These are phyloP conservation scores for Tenebrosternarchus preto DNA, from an alignment of 2,113 vertebrate genomes.

Conservation along the genomic window DNA sequence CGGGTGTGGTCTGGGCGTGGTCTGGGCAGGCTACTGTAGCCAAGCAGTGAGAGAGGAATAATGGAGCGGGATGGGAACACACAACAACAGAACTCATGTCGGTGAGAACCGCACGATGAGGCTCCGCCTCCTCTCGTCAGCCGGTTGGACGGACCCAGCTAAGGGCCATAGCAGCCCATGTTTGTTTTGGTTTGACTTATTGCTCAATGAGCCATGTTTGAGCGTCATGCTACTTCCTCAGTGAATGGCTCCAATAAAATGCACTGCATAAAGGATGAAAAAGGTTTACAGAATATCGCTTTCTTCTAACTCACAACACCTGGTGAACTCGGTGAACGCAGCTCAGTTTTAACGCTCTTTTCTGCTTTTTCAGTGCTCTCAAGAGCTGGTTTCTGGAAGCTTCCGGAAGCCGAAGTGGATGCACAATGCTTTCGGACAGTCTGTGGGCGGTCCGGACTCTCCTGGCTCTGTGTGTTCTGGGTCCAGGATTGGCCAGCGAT, in stretches of 20 bases:
- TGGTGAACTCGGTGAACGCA: neutral
- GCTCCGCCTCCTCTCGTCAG: neutral
- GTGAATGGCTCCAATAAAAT: neutral
- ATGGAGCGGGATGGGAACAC: too few relatives aligned
- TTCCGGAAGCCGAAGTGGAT: constrained; percentile 55
- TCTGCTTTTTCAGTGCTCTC: constrained; percentile 58
- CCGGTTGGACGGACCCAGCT: neutral
- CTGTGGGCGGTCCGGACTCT: constrained; percentile 66
- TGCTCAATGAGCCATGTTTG: neutral
- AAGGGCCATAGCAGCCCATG: neutral
- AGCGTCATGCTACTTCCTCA: neutral
- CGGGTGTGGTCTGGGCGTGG: too few relatives aligned
- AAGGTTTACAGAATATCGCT: neutral
- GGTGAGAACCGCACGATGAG: too few relatives aligned
- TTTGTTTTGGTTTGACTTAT: neutral
- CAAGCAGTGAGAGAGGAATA: too few relatives aligned
- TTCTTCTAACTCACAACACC: neutral
- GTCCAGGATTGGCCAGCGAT: constrained; percentile 65
- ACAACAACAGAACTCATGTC: too few relatives aligned
- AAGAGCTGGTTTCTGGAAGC: constrained; percentile 4
- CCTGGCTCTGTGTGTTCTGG: constrained; percentile 63
- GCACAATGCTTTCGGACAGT: constrained; percentile 68
- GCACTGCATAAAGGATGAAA: neutral
- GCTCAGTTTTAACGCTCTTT: neutral
- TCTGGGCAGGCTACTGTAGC: too few relatives aligned